Base-by-base conservation (phyloP, 2,113 vertebrate species). In the Pseudorhombus dupliciocellatus region DNA sequence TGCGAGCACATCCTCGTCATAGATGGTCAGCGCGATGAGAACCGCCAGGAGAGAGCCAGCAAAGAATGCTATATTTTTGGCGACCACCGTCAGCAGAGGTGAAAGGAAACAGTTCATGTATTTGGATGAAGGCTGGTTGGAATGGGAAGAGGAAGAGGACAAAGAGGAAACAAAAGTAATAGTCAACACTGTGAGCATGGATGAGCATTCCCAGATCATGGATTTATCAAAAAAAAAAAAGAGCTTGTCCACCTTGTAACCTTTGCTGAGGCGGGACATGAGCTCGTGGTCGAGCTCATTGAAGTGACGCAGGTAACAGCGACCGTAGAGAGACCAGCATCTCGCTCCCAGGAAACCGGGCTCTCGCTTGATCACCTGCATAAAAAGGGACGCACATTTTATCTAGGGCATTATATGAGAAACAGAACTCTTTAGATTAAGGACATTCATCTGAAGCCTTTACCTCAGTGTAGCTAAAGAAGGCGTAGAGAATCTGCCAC, bases 51-150 rank as follows among this genome's bases (percentile, higher is more conserved):
- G 94, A 60, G 98, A 99, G 54, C 97, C 98, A 2, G 97, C 98
- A 5, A 99, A 98, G 90, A 99, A 99, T 1, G 96, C 97, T 16
- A 97, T 93, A 0, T 99, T 98, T 93, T 99, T 99, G 74, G 98
- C 98, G 84, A 98, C 93, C 11, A 99, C 94, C 0, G 97, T 98
- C 86, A 98, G 91, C 70, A 98, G 93, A 0, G 98, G 97, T 2
- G 98, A 99, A 80, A 98, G 94, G 87, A 99, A 99, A 80, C 97
- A 99, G 92, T 98, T 98, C 98, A 99, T 99, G 77, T 99, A 99
- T 88, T 98, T 99, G 89, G 97, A 98, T 59, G 98, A 95, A 0
- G 97, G 94, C 88, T 92, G 66, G 56, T 66, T 22, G 15, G 65
- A 71, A 59, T 11, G 25, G n/a, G 64, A 71, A 59, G n/a, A 58